Evolutionary conservation across 2,113 vertebrate species (phyloP), one percentile per base, ranked within the genome.

Genomic region (Notarius lentiginosus): DNA sequence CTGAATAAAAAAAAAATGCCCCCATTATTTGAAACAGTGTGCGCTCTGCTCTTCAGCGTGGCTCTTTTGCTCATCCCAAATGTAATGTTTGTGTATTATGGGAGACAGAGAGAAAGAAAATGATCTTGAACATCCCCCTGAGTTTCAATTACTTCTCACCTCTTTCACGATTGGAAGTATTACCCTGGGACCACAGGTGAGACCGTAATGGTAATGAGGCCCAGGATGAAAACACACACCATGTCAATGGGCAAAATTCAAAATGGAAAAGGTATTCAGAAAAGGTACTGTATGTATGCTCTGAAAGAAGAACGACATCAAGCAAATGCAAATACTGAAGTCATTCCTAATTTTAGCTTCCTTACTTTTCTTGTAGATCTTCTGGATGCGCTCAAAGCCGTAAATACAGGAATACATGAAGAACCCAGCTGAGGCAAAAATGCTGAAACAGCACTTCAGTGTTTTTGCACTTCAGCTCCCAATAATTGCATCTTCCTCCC

Each of bases 141-240:
- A 82, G 89, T 86, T 81, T 85, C 82, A 86, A 88, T 88, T 90
- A 90, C 84, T 65, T 82, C 30, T 75, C n/a, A 60, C 68, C 41
- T 88, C 65, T 68, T 70, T 77, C 68, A 76, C 47, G 61, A 47
- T 80, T 84, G 63, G 81, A 30, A 82, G 75, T 84, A 84, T 86
- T 83, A 70, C 82, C 88, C 56, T 81, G 75, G 82, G 85, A 58
- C 49, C 68, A 53, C 30, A 84, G 65, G 83, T 82, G 79, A 89
- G 55, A n/a, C 20, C 9, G 22, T 85, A 76, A 76, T 76, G n/a
- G n/a, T 89, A 76, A 56, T 68, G 68, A 89, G 70, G 84, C 70
- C 82, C 56, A 83, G 73, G 65, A 49, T 85, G 86, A 75, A 61
- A 66, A 68, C 58, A 63, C 66, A 80, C 41, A 47, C 41, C 12